Conservation (phyloP, 2,113 vertebrate genomes). For the Polypterus bichir region DNA sequence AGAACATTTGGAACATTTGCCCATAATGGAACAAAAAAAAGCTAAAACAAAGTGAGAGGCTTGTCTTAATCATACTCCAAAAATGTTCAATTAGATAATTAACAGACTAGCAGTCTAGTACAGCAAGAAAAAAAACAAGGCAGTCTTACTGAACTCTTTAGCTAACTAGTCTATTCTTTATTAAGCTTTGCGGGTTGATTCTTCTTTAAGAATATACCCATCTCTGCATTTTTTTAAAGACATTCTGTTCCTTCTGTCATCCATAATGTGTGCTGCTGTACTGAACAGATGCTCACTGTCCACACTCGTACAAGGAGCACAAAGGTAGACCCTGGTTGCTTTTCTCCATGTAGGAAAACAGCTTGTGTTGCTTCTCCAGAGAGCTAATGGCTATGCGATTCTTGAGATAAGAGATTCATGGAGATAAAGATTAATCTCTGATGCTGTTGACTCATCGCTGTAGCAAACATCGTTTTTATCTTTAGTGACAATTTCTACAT, state of each 20-base stretch:
- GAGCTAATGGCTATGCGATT: background rate
- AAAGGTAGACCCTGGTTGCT: background rate
- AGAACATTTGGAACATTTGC: no score
- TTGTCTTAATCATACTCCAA: no score
- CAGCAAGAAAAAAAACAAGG: no score
- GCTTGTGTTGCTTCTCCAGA: background rate
- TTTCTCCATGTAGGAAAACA: background rate
- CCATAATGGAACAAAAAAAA: no score
- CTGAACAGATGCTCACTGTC: conserved; percentile 2
- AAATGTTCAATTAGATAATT: no score
- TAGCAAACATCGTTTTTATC: background rate
- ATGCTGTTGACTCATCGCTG: background rate
- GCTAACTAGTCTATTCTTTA: no score
- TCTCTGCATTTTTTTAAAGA: conserved; percentile 12
- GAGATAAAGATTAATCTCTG: conserved; percentile 1
- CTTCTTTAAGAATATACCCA: conserved; percentile 7
- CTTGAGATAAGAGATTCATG: background rate
- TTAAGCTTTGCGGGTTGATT: no score
- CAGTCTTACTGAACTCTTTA: no score
- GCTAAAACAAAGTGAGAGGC: no score
- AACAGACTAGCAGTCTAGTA: no score
- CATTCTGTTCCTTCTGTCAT: conserved; percentile 9
- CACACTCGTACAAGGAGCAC: background rate
- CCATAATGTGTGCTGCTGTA: conserved; percentile 4
- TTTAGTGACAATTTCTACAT: background rate